A percentile compares a stretch with the other conserved stretches of the same genome.
These are phyloP conservation scores for Hylaea fasciaria DNA, from an alignment of 2,888 invertebrate genomes.

Conservation along the genomic window DNA sequence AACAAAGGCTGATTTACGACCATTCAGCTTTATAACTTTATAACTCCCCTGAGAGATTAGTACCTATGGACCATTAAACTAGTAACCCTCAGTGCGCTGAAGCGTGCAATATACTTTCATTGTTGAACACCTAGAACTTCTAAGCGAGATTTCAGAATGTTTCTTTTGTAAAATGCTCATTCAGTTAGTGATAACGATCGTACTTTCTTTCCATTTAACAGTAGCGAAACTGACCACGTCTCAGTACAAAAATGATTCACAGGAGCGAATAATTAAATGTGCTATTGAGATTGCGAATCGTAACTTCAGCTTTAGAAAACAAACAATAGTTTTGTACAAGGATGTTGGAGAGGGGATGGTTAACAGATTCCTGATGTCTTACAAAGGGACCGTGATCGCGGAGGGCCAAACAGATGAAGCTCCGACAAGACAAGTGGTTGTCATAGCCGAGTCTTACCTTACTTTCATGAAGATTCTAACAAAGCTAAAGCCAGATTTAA, in stretches of 20 bases:
- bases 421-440: conserved; percentile 60
- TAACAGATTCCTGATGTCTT: conserved; percentile 56
- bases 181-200: conserved; percentile 12
- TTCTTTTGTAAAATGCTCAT: conserved; percentile 12
- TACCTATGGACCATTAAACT: conserved; percentile 38
- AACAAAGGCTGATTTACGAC: conserved; percentile 44
- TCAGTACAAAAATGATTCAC: conserved; percentile 29
- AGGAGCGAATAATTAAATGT: conserved; percentile 50
- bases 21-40: conserved; percentile 34
- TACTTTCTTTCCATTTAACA: conserved; percentile 18
- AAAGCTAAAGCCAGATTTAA: conserved; percentile 62
- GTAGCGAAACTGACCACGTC: conserved; percentile 30
- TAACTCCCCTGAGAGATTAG: conserved; percentile 31
- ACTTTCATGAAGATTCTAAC: conserved; percentile 58
- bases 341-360: conserved; percentile 56
- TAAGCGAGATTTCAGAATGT: not conserved
- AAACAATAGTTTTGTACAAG: conserved; percentile 56
- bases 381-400: conserved; percentile 61
- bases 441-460: conserved; percentile 59
- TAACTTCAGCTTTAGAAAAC: conserved; percentile 58
- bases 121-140: conserved; percentile 1
- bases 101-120: conserved; percentile 3
- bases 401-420: conserved; percentile 53
- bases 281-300: conserved; percentile 59
- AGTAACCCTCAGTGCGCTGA: conserved; percentile 2